A percentile compares a stretch with the other conserved stretches of the same genome.
These are phyloP conservation scores for Rhodophaea formosa DNA, from an alignment of 2,888 invertebrate species.

Conservation along the genomic window DNA sequence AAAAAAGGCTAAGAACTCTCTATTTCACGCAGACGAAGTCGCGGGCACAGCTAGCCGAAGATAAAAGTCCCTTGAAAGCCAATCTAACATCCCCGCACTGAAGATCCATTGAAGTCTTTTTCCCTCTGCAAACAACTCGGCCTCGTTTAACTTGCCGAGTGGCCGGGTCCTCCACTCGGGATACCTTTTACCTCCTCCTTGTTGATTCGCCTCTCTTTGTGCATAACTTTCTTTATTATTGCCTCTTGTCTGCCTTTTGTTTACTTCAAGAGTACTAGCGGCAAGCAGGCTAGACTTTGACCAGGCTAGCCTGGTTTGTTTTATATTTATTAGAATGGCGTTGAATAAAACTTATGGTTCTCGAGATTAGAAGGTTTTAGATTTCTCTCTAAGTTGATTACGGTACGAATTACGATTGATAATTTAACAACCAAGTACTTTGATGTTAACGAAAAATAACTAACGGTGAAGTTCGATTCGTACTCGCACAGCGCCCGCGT, in stretches of 20 bases:
- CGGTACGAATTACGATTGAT: no score
- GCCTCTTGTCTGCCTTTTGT: not conserved
- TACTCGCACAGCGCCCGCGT: no score
- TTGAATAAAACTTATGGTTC: no score
- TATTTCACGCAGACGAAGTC: no score
- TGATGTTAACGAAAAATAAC: no score
- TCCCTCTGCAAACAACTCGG: conserved; percentile 1
- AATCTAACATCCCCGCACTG: conserved; percentile 1
- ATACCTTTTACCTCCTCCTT: not conserved
- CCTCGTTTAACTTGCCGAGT: conserved; percentile 2
- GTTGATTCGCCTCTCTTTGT: not conserved
- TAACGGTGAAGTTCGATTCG: no score
- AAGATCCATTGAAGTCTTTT: conserved; percentile 8
- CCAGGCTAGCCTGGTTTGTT: not conserved
- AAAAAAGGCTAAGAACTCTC: no score
- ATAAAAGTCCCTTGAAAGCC: not conserved
- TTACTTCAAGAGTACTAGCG: not conserved
- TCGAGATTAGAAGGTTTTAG: no score
- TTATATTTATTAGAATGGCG: no score
- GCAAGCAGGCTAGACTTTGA: not conserved
- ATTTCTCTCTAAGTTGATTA: no score
- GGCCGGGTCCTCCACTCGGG: not conserved
- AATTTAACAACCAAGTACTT: no score
- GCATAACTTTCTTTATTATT: conserved; percentile 4
- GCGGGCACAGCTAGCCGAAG: no score